Conservation (phyloP, 2,888 invertebrate genomes). For the Synanthedon andrenaeformis region DNA sequence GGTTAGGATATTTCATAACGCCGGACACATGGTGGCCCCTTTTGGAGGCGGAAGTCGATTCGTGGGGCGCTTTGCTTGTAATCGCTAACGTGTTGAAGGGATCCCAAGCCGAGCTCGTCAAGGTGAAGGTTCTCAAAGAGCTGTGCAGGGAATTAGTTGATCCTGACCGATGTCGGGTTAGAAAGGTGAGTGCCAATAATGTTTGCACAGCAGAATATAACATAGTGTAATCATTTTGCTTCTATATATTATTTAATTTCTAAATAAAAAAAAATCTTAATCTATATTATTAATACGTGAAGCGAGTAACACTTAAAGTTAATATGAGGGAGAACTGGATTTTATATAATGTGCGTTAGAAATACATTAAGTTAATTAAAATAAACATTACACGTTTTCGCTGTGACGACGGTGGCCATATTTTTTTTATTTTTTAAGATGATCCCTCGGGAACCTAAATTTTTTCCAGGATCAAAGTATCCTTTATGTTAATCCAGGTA, state of each 20-base stretch:
- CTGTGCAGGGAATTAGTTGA: slow-evolving; percentile 71
- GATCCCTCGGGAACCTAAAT: too few species aligned
- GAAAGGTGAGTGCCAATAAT: slow-evolving; percentile 48
- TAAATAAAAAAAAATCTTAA: background rate
- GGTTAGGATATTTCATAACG: slow-evolving; percentile 82
- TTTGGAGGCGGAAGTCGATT: slow-evolving; percentile 73
- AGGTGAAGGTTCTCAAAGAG: slow-evolving; percentile 55
- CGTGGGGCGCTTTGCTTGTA: slow-evolving; percentile 65
- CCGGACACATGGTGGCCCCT: slow-evolving; percentile 77
- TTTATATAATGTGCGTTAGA: too few species aligned
- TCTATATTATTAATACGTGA: background rate
- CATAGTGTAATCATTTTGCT: background rate
- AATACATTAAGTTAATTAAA: too few species aligned
- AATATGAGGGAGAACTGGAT: too few species aligned
- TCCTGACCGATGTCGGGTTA: slow-evolving; percentile 71
- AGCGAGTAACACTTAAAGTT: background rate
- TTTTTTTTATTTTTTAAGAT: too few species aligned
- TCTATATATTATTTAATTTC: background rate
- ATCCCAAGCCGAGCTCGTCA: slow-evolving; percentile 44
- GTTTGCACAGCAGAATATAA: background rate
- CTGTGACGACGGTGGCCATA: too few species aligned
- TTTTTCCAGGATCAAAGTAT: too few species aligned
- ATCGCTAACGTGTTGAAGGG: slow-evolving; percentile 74
- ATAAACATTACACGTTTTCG: too few species aligned
- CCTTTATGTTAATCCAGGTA: too few species aligned